Base-by-base conservation (phyloP, 2,888 invertebrate species). In the Eilema depressum region DNA sequence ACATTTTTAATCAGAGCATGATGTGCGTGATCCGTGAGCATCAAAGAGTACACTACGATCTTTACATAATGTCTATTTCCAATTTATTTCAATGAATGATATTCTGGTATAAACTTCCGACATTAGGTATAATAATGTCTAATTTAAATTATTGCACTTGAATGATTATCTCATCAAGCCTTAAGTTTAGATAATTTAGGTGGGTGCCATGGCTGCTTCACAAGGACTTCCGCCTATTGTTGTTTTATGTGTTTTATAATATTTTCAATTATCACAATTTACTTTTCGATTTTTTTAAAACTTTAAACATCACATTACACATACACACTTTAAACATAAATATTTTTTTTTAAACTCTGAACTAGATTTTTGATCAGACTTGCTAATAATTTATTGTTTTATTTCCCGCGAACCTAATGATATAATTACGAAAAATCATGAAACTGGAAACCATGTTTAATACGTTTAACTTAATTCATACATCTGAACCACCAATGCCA, bases 151-250 rank as follows among this genome's bases (percentile, higher is more conserved):
- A 59, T 59, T 69, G 72, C 41, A 73, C 65, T 73, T 71, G 63
- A 72, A 70, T 56, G 73, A 68, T 69, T 73, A 72, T 76, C 72
- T 71, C 25, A 73, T 64, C 30, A 33, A 41, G 28, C n/a, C 74
- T 69, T n/a, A n/a, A n/a, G n/a, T n/a, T 70, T 61, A 77, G 75
- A 75, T 73, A 80, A 80, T 80, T 75, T 72, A 76, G 78, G 77
- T 74, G 60, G 71, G 68, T 23, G 66, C 73, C 41, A 75, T 76
- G 72, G 76, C 73, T 66, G 65, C 25, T 59, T 59, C 26, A 79
- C 79, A 73, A 26, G 59, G 72, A 68, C 73, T 72, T 75, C 75
- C 74, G 74, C 71, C 73, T 74, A 73, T 25, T 57, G 23, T 57
- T 41, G 3, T 41, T 14, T 41, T 41, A 30, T 30, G 30, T 20